A percentile compares a stretch with the other conserved stretches of the same genome.
phyloP scores from a whole-genome alignment of 2,113 vertebrate species.

The Corapipo altera region DNA sequence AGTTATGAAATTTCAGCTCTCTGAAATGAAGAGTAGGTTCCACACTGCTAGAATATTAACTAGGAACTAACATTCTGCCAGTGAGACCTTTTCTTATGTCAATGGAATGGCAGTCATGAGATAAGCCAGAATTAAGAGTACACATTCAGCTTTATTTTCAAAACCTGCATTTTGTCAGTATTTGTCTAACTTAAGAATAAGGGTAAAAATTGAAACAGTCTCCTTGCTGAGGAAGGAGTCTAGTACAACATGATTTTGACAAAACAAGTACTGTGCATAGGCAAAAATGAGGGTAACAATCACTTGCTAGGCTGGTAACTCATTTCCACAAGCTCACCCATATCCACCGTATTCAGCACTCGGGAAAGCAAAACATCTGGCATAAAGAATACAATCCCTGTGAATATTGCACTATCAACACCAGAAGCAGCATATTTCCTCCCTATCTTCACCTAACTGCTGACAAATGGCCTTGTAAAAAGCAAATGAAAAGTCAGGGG shows the following conservation, averaged over 20 bases:
- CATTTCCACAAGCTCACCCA: neutral
- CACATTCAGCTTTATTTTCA: neutral
- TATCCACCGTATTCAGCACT: neutral
- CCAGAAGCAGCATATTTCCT: neutral
- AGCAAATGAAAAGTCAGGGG: neutral
- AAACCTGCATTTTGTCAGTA: neutral
- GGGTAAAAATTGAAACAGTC: neutral
- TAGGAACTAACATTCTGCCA: neutral
- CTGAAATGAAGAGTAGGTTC: neutral
- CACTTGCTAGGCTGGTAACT: neutral
- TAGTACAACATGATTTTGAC: neutral
- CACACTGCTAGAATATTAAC: neutral
- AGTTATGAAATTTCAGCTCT: neutral
- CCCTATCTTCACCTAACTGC: neutral
- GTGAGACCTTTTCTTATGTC: neutral
- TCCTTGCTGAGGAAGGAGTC: neutral
- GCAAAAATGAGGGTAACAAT: neutral
- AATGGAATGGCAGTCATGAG: neutral
- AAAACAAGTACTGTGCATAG: neutral
- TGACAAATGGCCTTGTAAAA: neutral
- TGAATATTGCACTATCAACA: neutral
- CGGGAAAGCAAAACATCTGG: neutral
- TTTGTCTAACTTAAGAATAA: neutral
- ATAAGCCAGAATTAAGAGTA: neutral
- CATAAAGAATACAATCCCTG: neutral